Percentiles rank a stretch among this genome's conserved stretches.
These are phyloP conservation scores for Podilymbus podiceps DNA, from an alignment of 2,113 vertebrate species.

Conservation along the genomic window DNA sequence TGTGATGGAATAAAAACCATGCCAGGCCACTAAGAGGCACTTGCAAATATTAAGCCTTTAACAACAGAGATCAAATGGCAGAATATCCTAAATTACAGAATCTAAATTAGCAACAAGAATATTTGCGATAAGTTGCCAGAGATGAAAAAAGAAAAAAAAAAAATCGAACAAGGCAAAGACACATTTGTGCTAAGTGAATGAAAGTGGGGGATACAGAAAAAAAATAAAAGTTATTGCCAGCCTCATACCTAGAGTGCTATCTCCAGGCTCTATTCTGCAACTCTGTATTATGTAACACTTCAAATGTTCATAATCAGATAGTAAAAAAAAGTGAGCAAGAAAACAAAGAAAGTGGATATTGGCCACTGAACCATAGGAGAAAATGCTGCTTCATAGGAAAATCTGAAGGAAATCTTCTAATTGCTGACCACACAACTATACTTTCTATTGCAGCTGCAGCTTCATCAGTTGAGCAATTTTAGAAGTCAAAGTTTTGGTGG, in stretches of 20 bases:
- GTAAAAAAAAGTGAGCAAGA: background rate
- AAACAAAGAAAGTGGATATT: background rate
- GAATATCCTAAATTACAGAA: background rate
- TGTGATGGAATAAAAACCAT: background rate
- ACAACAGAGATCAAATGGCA: background rate
- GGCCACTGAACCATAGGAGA: background rate
- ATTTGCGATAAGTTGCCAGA: background rate
- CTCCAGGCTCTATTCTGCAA: background rate
- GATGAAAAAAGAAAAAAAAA: background rate
- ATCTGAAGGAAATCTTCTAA: background rate
- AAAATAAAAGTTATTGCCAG: background rate
- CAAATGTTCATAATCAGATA: background rate
- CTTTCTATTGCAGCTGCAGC: background rate
- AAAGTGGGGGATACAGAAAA: background rate
- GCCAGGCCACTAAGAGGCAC: background rate
- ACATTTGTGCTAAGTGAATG: background rate
- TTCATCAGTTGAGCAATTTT: background rate
- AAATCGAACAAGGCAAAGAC: background rate
- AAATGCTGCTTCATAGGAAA: background rate
- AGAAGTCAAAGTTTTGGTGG: background rate
- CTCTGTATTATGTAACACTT: background rate
- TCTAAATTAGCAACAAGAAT: background rate
- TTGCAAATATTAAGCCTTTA: background rate
- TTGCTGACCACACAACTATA: fast-evolving
- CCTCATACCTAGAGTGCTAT: background rate